Evolutionary conservation across 2,113 vertebrate species (phyloP).

Genomic region (Ophthalmotilapia sp.): DNA sequence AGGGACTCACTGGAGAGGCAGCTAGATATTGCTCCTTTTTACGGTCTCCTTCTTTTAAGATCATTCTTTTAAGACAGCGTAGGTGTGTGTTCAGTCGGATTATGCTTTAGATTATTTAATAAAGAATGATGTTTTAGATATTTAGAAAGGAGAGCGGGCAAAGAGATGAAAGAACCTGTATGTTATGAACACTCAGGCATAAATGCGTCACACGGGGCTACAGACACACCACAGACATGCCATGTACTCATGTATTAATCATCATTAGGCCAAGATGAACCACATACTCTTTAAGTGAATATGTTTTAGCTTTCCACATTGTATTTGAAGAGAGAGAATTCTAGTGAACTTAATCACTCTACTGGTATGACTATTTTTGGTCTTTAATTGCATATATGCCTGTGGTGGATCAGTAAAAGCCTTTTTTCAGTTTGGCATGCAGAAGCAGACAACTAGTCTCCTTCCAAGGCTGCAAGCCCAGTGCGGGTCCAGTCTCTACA

Average conservation of each 20-base stretch:
- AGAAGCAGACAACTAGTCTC: constrained; percentile 53
- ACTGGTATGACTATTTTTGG: constrained; percentile 41
- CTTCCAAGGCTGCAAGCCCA: constrained; percentile 52
- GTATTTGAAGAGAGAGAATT: constrained; percentile 15
- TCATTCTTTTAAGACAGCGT: neutral
- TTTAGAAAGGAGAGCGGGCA: neutral
- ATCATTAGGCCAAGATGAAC: constrained; percentile 33
- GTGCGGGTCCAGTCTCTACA: constrained; percentile 24
- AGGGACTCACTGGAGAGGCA: neutral
- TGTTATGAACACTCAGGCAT: constrained; percentile 20
- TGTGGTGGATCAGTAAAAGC: constrained; percentile 32
- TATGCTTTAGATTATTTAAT: neutral
- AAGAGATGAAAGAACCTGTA: constrained; percentile 18
- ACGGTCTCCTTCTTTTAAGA: neutral
- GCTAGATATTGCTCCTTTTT: neutral
- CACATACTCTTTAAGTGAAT: constrained; percentile 22
- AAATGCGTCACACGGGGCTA: constrained; percentile 27
- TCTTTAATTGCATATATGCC: constrained; percentile 43
- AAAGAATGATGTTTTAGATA: neutral
- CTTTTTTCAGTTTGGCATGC: constrained; percentile 39
- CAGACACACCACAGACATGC: constrained; percentile 43
- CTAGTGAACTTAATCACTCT: constrained; percentile 27
- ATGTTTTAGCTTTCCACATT: constrained; percentile 36
- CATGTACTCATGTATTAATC: constrained; percentile 42
- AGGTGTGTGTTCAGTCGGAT: neutral